Evolutionary conservation across 2,797 vertebrate species (phyloP).

Genomic region (Halcyon leucocephala): DNA sequence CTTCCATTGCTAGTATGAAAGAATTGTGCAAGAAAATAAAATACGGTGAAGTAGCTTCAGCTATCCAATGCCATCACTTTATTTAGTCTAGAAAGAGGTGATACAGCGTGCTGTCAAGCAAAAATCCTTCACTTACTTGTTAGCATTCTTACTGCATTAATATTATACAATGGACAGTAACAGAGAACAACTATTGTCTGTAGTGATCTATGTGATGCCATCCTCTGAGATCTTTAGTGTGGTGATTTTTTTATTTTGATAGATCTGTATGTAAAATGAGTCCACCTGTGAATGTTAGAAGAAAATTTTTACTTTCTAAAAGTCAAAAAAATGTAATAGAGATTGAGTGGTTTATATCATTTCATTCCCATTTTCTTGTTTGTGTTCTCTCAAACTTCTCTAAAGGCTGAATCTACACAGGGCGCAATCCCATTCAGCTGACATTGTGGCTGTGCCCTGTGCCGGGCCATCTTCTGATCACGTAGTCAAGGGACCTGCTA

Average conservation of each 20-base stretch:
- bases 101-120: not conserved
- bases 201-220: not conserved
- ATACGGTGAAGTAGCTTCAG: not conserved
- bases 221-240: not conserved
- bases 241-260: not conserved
- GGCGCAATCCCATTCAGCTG: not conserved
- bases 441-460: not conserved
- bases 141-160: not conserved
- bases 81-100: not conserved
- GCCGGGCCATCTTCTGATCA: not conserved
- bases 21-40: not conserved
- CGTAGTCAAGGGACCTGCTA: not conserved
- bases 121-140: not conserved
- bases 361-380: not conserved
- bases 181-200: not conserved
- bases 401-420: not conserved
- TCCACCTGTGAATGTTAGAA: not conserved
- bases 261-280: not conserved
- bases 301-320: not conserved
- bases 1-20: slow-evolving; percentile 24
- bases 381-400: not conserved
- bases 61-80: not conserved
- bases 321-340: not conserved
- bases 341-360: not conserved
- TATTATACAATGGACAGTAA: not conserved